Conservation (phyloP, 2,113 vertebrate species). For the Crocuta crocuta region DNA sequence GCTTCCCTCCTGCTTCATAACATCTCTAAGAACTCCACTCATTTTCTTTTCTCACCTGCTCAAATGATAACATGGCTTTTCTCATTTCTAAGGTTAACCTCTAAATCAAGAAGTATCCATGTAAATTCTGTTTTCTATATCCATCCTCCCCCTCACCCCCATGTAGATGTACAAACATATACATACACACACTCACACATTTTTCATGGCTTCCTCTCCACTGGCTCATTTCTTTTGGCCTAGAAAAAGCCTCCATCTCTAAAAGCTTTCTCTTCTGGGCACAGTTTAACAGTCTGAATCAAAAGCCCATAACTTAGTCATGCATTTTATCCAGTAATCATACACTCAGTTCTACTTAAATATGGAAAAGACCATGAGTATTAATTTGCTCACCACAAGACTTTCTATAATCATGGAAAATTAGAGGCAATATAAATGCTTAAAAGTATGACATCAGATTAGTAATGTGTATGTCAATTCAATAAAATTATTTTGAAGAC, state of each 20-base stretch:
- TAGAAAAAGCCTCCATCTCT: neutral
- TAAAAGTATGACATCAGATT: neutral
- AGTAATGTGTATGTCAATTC: neutral
- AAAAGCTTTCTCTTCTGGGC: neutral
- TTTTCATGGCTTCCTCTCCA: neutral
- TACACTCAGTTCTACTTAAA: neutral
- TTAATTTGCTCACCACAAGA: neutral
- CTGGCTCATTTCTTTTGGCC: neutral
- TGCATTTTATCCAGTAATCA: neutral
- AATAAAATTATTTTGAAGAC: neutral
- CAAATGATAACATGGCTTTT: neutral
- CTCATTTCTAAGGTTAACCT: neutral
- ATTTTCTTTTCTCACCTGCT: neutral
- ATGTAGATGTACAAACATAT: neutral
- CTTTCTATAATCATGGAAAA: neutral
- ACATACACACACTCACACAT: neutral
- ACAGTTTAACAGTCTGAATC: neutral
- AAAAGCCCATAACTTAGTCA: neutral
- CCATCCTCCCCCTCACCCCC: neutral
- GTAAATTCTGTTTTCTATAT: neutral
- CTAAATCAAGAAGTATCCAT: neutral
- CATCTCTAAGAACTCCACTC: neutral
- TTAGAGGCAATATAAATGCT: conserved; percentile 11
- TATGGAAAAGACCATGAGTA: neutral
- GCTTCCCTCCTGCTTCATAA: neutral